Evolutionary conservation across 2,888 invertebrate genomes (phyloP).

Genomic region (Pterobdella sp.): DNA sequence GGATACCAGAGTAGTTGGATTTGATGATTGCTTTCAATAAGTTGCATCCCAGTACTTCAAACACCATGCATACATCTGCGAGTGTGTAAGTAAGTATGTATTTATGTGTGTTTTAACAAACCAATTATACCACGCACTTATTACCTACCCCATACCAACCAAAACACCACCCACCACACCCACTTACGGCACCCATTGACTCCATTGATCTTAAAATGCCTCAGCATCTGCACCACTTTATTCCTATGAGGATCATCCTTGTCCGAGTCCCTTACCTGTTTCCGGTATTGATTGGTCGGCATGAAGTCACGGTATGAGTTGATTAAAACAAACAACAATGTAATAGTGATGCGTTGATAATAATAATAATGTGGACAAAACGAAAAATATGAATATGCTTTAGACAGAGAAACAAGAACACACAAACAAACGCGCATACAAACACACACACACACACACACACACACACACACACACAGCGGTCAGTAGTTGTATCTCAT

Average conservation of each 20-base stretch:
- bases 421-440: background rate
- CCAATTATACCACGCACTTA: background rate
- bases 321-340: background rate
- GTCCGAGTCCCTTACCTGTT: constrained; percentile 77
- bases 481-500: constrained; percentile 94
- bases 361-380: background rate
- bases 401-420: background rate
- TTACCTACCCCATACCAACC: background rate
- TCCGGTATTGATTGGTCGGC: background rate
- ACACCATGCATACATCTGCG: constrained; percentile 89
- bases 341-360: background rate
- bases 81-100: constrained; percentile 16
- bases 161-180: background rate
- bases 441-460: background rate
- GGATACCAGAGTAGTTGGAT: constrained; percentile 95
- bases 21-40: constrained; percentile 93
- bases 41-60: constrained; percentile 96
- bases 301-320: background rate
- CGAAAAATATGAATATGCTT: background rate
- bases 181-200: constrained; percentile 77
- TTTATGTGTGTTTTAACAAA: background rate
- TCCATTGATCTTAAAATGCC: constrained; percentile 96
- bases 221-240: constrained; percentile 91
- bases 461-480: constrained; percentile 59
- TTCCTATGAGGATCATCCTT: constrained; percentile 81